Conservation (phyloP, 2,888 invertebrate species). For the Stenurella melanura region DNA sequence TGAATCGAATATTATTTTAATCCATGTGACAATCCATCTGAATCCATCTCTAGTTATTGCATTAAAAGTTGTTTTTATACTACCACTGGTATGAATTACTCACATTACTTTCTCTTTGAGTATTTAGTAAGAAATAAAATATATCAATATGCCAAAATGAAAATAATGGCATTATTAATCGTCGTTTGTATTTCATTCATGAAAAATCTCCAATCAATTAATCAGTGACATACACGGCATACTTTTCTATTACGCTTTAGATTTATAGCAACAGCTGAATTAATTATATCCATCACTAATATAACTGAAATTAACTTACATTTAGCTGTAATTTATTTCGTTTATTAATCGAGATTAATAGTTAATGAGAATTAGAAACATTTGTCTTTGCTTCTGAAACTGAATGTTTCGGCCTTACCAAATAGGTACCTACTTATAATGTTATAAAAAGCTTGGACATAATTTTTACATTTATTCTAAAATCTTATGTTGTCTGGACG, state of each 20-base stretch:
- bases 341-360: background rate
- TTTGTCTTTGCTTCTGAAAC: background rate
- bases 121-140: too few relatives aligned
- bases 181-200: background rate
- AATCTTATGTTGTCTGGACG: background rate
- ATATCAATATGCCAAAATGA: too few relatives aligned
- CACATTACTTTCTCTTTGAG: too few relatives aligned
- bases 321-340: background rate
- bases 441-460: too few relatives aligned
- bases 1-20: too few relatives aligned
- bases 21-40: too few relatives aligned
- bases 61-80: too few relatives aligned
- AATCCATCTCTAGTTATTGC: too few relatives aligned
- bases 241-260: background rate
- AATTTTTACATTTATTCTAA: too few relatives aligned
- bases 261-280: background rate
- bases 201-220: background rate
- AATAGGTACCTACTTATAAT: too few relatives aligned
- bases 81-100: too few relatives aligned
- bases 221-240: background rate
- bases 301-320: background rate
- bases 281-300: background rate
- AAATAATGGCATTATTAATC: background rate
- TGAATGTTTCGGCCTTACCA: background rate
- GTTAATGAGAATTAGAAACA: background rate